Evolutionary conservation across 37 sponge, comb jelly and placozoan genomes (phyloP), one percentile per base, ranked within the genome.

Genomic region (Cliona cf. orientalis): DNA sequence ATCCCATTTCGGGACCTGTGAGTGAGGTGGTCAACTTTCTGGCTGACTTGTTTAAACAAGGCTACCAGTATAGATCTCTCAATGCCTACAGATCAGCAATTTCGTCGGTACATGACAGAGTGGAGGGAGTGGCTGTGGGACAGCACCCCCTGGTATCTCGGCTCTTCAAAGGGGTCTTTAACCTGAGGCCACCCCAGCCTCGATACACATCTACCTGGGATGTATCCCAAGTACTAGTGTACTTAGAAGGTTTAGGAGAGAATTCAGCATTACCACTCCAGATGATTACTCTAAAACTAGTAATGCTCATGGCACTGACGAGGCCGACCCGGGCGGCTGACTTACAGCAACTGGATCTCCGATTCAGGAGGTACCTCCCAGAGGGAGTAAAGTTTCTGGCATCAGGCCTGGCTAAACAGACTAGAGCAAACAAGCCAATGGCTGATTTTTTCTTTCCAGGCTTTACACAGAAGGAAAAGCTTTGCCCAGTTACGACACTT

Each of bases 151-250:
- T 66, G 19, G 55, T 79, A 6, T 26, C 53, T 21, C 11, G 62
- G 17, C 14, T 57, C 28, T 38, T 75, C 40, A 75, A 75, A 58
- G 76, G 76, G 19, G 62, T 40, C 9, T 75, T n/a, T n/a, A n/a
- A n/a, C n/a, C n/a, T n/a, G n/a, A n/a, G n/a, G n/a, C n/a, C n/a
- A n/a, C n/a, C n/a, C n/a, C n/a, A n/a, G n/a, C n/a, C n/a, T n/a
- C n/a, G n/a, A n/a, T n/a, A n/a, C n/a, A n/a, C n/a, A n/a, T 59
- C 62, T 29, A 75, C 62, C 12, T 83, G 84, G 84, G 84, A 83
- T 46, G 53, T 74, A 23, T n/a, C 65, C 41, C 36, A 19, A 25
- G 82, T 70, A 4, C n/a, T 53, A 53, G 36, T 14, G n/a, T 69
- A 69, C 43, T n/a, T n/a, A n/a, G n/a, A n/a, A n/a, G n/a, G n/a